Percentiles rank a stretch among this genome's conserved stretches.
phyloP scores from a whole-genome alignment of 2,113 vertebrate genomes.

The Sylvia atricapilla region DNA sequence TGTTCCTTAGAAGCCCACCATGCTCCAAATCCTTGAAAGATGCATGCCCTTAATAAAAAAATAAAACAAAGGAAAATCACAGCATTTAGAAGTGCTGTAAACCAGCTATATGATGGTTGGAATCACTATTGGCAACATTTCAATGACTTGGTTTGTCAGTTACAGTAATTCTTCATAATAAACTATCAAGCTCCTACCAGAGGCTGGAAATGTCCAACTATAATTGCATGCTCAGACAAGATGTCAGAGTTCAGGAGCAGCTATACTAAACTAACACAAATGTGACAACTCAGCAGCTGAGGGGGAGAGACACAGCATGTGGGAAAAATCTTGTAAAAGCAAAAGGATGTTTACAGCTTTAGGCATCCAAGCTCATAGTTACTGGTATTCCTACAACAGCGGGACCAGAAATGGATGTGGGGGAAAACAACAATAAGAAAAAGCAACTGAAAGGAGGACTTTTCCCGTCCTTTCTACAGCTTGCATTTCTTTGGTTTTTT shows the following conservation, averaged over 20 bases:
- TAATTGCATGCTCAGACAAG: constrained; percentile 14
- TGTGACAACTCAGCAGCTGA: constrained; percentile 23
- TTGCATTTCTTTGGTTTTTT: background rate
- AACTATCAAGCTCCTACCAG: background rate
- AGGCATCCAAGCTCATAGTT: background rate
- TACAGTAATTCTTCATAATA: background rate
- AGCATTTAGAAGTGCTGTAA: background rate
- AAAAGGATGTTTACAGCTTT: constrained; percentile 1
- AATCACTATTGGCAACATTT: background rate
- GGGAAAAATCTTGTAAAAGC: background rate
- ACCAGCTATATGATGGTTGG: background rate
- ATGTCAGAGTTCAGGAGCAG: constrained; percentile 21
- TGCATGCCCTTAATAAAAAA: background rate
- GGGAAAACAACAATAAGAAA: background rate
- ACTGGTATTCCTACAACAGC: background rate
- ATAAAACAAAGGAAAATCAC: background rate
- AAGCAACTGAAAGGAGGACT: background rate
- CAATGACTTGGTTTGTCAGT: background rate
- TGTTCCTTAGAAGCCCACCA: background rate
- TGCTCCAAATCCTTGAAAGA: background rate
- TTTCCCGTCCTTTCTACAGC: background rate
- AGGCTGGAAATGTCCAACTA: background rate
- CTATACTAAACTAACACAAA: constrained; percentile 22
- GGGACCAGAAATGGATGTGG: background rate
- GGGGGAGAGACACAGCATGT: background rate